phyloP scores from a whole-genome alignment of 2,113 vertebrate species.

The Macroglossus sobrinus region DNA sequence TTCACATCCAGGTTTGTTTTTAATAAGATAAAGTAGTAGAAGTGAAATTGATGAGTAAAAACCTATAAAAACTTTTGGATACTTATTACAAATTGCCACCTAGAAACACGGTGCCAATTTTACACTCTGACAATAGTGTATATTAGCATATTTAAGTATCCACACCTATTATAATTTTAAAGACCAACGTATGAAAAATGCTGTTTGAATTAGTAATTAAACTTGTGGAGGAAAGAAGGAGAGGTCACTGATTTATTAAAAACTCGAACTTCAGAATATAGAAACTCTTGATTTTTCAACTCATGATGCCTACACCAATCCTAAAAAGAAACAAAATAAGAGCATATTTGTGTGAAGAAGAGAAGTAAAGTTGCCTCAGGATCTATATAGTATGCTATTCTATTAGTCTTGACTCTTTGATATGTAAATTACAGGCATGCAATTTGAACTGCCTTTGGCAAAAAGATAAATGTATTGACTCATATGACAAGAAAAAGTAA shows the following conservation, averaged over 20 bases:
- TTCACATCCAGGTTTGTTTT: not conserved
- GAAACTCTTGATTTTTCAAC: not conserved
- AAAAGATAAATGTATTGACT: not conserved
- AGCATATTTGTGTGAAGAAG: not conserved
- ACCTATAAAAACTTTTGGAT: not conserved
- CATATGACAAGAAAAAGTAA: not conserved
- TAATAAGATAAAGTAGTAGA: not conserved
- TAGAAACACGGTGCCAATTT: constrained; percentile 38
- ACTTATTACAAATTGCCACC: not conserved
- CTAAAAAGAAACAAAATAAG: constrained; percentile 1
- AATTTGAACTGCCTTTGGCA: not conserved
- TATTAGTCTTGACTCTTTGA: not conserved
- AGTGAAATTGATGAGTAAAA: not conserved
- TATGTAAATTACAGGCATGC: not conserved
- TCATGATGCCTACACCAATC: not conserved
- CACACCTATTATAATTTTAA: constrained; percentile 41
- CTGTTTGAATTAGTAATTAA: constrained; percentile 30
- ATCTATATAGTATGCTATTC: not conserved
- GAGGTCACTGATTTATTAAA: not conserved
- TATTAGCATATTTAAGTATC: constrained; percentile 23
- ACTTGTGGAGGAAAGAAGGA: not conserved
- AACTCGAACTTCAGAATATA: constrained; percentile 22
- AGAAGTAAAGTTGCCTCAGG: not conserved
- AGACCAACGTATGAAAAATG: not conserved
- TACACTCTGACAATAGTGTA: constrained; percentile 16